Evolutionary conservation across 2,888 invertebrate species (phyloP), one percentile per base, ranked within the genome.

Genomic region (Epirrita christyi): DNA sequence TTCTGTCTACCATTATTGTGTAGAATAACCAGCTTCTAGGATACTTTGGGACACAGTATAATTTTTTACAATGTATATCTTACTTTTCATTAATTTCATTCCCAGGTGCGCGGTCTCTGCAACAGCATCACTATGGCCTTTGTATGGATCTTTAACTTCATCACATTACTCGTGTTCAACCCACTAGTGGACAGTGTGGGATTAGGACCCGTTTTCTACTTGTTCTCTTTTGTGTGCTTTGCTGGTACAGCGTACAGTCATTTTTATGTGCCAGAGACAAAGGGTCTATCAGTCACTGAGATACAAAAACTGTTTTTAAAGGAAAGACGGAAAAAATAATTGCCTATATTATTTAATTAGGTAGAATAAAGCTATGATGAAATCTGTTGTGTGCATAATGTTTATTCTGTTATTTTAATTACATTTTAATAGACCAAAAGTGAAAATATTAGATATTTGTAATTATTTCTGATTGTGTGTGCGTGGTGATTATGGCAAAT

Each of bases 251-350:
- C 77, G 0, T 91, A 83, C 61, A 78, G 82, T 10, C 67, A 82
- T 0, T 68, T 79, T 10, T 82, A 67, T 14, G 66, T 92, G 0
- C 91, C 92, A 0, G 92, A 92, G 68, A 92, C 92, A 0, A 90
- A 85, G 28, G 90, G 88, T 0, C 63, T 86, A 1, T 73, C 85
- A 0, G 79, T 78, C 3, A 84, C 88, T 54, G 80, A 76, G 2
- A 85, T 87, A 48, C 86, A 85, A 51, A 51, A 71, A 8, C 51
- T 76, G 44, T 84, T 83, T 51, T 66, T 81, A 40, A 83, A 73
- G 54, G 62, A 62, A 8, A 28, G 55, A n/a, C 38, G 59, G 29
- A 67, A 50, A 57, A 65, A 15, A 64, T 64, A 6, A 48, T n/a
- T n/a, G n/a, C n/a, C n/a, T n/a, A n/a, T n/a, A n/a, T n/a, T n/a